These are phyloP conservation scores for Camponotus floridanus DNA, from an alignment of 1,140 invertebrate genomes.

Conservation along the genomic window DNA sequence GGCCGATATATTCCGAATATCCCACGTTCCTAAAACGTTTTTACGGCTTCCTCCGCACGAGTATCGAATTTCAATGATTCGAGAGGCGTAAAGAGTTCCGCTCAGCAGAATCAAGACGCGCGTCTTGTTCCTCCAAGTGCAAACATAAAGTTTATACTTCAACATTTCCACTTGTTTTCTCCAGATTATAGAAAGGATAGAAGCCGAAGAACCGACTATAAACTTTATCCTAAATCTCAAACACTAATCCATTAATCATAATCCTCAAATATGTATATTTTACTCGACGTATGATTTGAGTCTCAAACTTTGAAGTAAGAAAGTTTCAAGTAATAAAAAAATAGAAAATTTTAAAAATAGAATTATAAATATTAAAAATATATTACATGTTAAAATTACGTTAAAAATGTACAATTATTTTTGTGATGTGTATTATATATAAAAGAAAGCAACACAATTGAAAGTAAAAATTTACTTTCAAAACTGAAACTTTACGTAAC, in stretches of 20 bases:
- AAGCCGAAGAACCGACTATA: neutral
- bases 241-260: neutral
- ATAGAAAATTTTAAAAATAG: neutral
- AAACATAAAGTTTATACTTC: constrained; percentile 46
- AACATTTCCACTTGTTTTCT: neutral
- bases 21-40: constrained; percentile 62
- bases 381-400: neutral
- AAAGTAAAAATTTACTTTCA: neutral
- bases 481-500: neutral
- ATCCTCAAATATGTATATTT: neutral
- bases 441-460: neutral
- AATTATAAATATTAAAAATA: neutral
- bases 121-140: constrained; percentile 2
- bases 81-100: constrained; percentile 46
- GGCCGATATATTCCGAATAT: constrained; percentile 52
- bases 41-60: constrained; percentile 47
- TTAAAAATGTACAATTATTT: neutral
- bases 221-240: neutral
- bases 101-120: neutral
- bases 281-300: neutral
- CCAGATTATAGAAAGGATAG: neutral
- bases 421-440: neutral
- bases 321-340: neutral
- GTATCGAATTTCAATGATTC: constrained; percentile 62
- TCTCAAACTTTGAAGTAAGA: neutral